A percentile compares a stretch with the other conserved stretches of the same genome.
Conservation (phyloP, 2,888 invertebrate genomes). For the Caenorhabditis afra region DNA sequence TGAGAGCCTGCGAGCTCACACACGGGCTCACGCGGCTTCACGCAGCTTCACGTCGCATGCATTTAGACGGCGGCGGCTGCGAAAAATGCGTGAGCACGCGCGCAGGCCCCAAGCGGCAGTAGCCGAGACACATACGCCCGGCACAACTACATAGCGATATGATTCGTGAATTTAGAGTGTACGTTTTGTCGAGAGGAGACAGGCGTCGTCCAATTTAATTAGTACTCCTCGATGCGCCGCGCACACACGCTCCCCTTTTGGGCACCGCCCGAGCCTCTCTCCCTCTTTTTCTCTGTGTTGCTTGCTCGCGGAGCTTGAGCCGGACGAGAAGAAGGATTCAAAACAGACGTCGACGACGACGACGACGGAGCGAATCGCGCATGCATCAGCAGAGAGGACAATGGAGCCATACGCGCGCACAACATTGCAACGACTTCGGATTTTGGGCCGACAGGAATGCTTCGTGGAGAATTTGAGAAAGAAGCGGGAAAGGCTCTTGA, state of each 20-base stretch:
- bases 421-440: conserved; percentile 22
- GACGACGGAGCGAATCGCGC: conserved; percentile 48
- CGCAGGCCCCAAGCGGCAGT: conserved; percentile 30
- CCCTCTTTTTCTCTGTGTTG: conserved; percentile 17
- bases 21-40: conserved; percentile 40
- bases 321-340: conserved; percentile 34
- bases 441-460: conserved; percentile 21
- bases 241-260: conserved; percentile 38
- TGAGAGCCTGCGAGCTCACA: conserved; percentile 36
- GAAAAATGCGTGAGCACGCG: conserved; percentile 33
- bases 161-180: conserved; percentile 54
- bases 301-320: conserved; percentile 37
- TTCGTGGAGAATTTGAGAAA: not conserved
- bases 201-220: conserved; percentile 59
- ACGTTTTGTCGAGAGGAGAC: conserved; percentile 48
- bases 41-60: conserved; percentile 45
- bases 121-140: conserved; percentile 20
- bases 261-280: conserved; percentile 32
- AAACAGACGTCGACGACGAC: conserved; percentile 43
- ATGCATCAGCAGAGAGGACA: conserved; percentile 56
- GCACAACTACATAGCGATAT: conserved; percentile 54
- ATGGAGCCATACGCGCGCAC: conserved; percentile 38
- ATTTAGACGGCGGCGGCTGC: conserved; percentile 43
- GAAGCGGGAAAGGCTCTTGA: not conserved
- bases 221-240: conserved; percentile 59